Base-by-base conservation (phyloP, 1,140 invertebrate species). In the Drosophila ercepeae region DNA sequence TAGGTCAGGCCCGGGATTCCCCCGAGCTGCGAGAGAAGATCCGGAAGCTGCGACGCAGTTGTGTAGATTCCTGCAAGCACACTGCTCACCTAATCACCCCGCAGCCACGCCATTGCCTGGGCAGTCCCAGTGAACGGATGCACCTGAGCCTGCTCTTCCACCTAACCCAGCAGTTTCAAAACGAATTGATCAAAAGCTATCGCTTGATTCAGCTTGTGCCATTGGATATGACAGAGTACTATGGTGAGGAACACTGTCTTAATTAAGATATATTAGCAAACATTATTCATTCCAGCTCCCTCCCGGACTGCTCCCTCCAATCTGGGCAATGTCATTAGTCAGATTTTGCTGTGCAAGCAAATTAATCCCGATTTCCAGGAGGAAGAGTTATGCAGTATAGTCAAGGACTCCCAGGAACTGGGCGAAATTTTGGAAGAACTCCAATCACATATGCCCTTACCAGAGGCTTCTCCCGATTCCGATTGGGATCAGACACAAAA, bases 151-250 rank as follows among this genome's bases (percentile, higher is more conserved):
- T 97, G 48, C 93, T 97, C 19, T 97, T 96, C 90, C 96, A 97
- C 91, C 94, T 97, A 90, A 94, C 95, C 4, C 96, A 97, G 91
- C 92, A 97, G 23, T 95, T 98, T 83, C 93, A 96, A 34, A 93
- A 96, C 65, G 97, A 98, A 91, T 93, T 98, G 19, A 93, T 94
- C 81, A 97, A 97, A 91, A 97, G 96, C 84, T 94, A 96, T 90
- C 94, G 96, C 27, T 93, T 98, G 5, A 95, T 97, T 21, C 94
- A 95, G 83, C 93, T 96, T 19, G 94, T 97, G 49, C 96, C 96
- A 2, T 95, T 97, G 94, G 97, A 97, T 81, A 97, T 98, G 97
- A 94, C 95, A 9, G 94, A 95, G 46, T 97, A 97, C 92, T 97
- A 97, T 77, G 96, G 97, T 97, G 93, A n/a, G 29, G 1, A 5